phyloP scores from a whole-genome alignment of 2,888 invertebrate species.

The Polymixis lichenea region DNA sequence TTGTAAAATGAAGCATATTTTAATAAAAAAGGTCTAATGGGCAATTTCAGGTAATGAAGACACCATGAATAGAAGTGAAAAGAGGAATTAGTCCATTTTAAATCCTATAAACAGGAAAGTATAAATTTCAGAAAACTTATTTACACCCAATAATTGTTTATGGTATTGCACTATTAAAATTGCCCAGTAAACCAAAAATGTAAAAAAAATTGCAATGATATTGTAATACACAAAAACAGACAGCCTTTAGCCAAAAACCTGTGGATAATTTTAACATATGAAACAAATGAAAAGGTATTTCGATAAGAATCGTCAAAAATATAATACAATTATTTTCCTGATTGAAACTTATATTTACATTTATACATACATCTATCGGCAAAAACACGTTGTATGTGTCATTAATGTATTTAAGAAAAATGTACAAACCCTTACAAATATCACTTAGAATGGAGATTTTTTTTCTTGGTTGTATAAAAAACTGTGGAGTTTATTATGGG shows the following conservation, averaged over 20 bases:
- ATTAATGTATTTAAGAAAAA: not conserved
- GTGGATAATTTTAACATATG: not conserved
- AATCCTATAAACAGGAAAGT: not conserved
- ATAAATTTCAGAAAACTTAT: no score
- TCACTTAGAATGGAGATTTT: not conserved
- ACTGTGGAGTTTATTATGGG: not conserved
- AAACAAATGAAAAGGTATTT: not conserved
- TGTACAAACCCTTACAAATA: not conserved
- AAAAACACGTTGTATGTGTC: slow-evolving; percentile 4
- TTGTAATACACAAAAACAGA: slow-evolving; percentile 8
- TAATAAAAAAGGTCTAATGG: slow-evolving; percentile 15
- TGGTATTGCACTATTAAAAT: slow-evolving; percentile 16
- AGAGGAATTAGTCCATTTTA: no score
- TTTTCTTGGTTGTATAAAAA: not conserved
- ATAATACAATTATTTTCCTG: not conserved
- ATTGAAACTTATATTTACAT: slow-evolving; percentile 12
- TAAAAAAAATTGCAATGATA: slow-evolving; percentile 6
- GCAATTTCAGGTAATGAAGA: slow-evolving; percentile 21
- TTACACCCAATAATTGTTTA: not conserved
- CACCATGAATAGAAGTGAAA: no score
- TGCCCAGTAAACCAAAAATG: slow-evolving; percentile 33
- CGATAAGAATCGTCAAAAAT: slow-evolving; percentile 3
- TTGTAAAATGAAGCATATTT: slow-evolving; percentile 22
- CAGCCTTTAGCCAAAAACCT: not conserved
- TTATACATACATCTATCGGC: not conserved